Conservation (phyloP, 2,797 vertebrate species). For the Protosalanx chinensis region DNA sequence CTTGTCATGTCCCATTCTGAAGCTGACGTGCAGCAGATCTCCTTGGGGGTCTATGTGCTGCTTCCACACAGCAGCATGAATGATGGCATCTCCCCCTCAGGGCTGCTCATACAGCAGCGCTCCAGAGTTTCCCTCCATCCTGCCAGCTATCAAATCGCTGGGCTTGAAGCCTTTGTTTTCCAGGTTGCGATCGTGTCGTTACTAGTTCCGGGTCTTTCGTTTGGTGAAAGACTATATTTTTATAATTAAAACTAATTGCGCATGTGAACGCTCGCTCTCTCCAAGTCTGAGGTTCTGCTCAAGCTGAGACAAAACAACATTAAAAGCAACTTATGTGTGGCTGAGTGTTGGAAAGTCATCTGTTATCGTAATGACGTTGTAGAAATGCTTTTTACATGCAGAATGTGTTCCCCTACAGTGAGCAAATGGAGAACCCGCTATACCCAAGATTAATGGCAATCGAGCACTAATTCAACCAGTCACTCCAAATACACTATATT, state of each 20-base stretch:
- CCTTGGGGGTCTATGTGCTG: constrained; percentile 35
- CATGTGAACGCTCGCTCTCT: constrained; percentile 43
- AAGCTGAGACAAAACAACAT: constrained; percentile 38
- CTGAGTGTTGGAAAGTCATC: constrained; percentile 33
- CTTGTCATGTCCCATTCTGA: constrained; percentile 36
- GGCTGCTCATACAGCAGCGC: constrained; percentile 34
- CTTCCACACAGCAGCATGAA: constrained; percentile 41
- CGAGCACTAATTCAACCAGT: constrained; percentile 3
- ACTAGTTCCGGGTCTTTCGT: constrained; percentile 43
- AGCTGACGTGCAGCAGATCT: constrained; percentile 41
- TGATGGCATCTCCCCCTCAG: constrained; percentile 42
- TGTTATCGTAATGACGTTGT: constrained; percentile 15
- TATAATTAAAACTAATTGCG: constrained; percentile 50
- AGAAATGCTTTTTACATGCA: constrained; percentile 4
- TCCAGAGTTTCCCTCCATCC: constrained; percentile 32
- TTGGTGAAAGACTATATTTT: constrained; percentile 44
- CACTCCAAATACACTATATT: constrained; percentile 5
- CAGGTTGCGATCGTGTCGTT: constrained; percentile 30
- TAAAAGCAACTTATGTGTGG: constrained; percentile 40
- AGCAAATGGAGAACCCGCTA: constrained; percentile 6
- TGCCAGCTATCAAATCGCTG: constrained; percentile 39
- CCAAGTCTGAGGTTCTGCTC: constrained; percentile 14
- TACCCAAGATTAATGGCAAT: constrained; percentile 2
- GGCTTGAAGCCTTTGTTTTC: constrained; percentile 23
- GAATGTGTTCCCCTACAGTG: constrained; percentile 1